Conservation (phyloP, 2,888 invertebrate species). For the Eledone cirrhosa region DNA sequence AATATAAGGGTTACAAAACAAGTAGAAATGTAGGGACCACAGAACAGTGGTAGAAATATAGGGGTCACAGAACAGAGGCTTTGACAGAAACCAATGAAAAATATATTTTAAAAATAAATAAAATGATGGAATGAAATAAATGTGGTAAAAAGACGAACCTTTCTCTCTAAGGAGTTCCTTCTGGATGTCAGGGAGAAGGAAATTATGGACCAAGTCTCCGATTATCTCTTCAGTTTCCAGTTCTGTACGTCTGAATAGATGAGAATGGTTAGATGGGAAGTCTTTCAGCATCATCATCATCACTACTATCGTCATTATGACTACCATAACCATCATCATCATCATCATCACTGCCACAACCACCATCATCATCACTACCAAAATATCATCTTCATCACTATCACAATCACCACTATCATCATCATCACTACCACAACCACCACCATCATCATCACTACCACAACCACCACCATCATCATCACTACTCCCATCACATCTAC, state of each 20-base stretch:
- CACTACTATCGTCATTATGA: background rate
- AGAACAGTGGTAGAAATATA: too few relatives aligned
- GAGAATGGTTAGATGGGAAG: too few relatives aligned
- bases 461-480: too few relatives aligned
- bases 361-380: too few relatives aligned
- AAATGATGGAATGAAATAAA: background rate
- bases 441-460: too few relatives aligned
- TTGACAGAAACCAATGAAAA: background rate
- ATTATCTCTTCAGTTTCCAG: slow-evolving; percentile 68
- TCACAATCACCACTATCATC: too few relatives aligned
- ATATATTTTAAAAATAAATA: slow-evolving; percentile 7
- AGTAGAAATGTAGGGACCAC: too few relatives aligned
- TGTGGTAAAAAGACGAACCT: slow-evolving; percentile 44
- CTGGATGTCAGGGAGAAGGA: slow-evolving; percentile 68
- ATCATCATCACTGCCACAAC: background rate
- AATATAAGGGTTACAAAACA: too few relatives aligned
- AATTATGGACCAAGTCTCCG: slow-evolving; percentile 68
- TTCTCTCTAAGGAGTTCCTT: slow-evolving; percentile 61
- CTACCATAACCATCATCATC: background rate
- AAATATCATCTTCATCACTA: too few relatives aligned
- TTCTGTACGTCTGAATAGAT: slow-evolving; percentile 54
- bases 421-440: too few relatives aligned
- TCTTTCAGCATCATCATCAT: background rate
- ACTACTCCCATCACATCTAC: too few relatives aligned
- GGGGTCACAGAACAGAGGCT: too few relatives aligned